Percentiles rank a stretch among this genome's conserved stretches.
phyloP scores from a whole-genome alignment of 2,797 vertebrate genomes.

The Sardinella longiceps region DNA sequence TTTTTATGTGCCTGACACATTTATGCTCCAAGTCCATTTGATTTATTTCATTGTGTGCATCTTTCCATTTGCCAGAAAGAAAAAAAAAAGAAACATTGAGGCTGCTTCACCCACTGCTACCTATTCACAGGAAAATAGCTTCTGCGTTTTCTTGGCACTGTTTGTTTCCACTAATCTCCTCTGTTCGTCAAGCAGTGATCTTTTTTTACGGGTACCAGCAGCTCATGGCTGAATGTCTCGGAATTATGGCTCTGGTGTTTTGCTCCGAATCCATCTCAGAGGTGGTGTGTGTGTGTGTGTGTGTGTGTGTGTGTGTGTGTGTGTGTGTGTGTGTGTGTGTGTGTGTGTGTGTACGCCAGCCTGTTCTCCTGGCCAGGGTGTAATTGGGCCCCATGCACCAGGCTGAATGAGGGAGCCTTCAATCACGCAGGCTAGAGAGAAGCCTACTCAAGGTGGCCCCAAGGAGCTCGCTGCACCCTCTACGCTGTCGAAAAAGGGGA shows the following conservation, averaged over 20 bases:
- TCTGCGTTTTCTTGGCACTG: background rate
- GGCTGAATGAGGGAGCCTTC: background rate
- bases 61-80: background rate
- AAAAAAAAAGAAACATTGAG: background rate
- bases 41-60: constrained; percentile 1
- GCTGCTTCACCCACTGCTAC: background rate
- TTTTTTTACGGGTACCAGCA: background rate
- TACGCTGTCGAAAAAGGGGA: constrained; percentile 58
- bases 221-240: background rate
- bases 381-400: background rate
- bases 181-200: background rate
- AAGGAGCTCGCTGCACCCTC: constrained; percentile 40
- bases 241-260: background rate
- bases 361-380: background rate
- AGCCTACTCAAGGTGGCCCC: constrained; percentile 18
- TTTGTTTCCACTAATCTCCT: constrained; percentile 3
- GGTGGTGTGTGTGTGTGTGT: background rate
- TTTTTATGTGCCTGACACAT: constrained; percentile 56
- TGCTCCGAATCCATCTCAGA: background rate
- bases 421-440: background rate
- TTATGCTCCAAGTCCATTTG: background rate
- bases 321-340: no score
- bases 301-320: no score
- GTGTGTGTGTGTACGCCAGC: background rate
- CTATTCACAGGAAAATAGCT: background rate